Base-by-base conservation (phyloP, 2,888 invertebrate genomes). In the Himalopsyche japonica region DNA sequence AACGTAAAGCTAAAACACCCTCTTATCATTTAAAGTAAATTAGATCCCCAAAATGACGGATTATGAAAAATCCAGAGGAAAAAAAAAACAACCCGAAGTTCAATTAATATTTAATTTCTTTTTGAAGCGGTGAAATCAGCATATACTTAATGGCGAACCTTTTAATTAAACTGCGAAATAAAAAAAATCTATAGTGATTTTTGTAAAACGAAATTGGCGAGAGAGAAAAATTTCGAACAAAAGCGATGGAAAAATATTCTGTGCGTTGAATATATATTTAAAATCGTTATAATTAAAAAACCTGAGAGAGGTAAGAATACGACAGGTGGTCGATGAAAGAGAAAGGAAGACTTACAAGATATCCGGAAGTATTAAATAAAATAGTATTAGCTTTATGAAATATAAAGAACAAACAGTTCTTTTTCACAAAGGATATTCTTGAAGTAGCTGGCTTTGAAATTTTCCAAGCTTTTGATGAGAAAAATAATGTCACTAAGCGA, bases 271-370 rank as follows among this genome's bases (percentile, higher is more conserved):
- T 86, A 57, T 43, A 43, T 57, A 86, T 81, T 86, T 82, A 57
- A 86, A 84, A 82, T 82, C 34, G 81, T 77, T 77, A 82, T 84
- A 86, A 84, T 84, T 84, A 82, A 86, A 86, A 86, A 43, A 30
- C 47, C 48, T n/a, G 82, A 27, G 32, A 27, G 80, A 18, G n/a
- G 79, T 20, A 43, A 47, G 47, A 49, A 43, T 2, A 79, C 24
- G 70, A 57, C 47, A 47, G 81, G 76, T 48, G 81, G 81, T 48
- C 57, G 57, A 57, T 57, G 57, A 57, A 24, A 24, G 34, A 32
- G 81, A 43, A 30, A 20, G 30, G 32, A 78, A 82, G 77, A 20
- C 82, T 37, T 57, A 78, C 43, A 48, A 78, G 27, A 34, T 18
- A 27, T 78, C 82, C 77, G 82, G 82, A 82, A 82, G 32, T 64